Conservation (phyloP, 1,140 invertebrate genomes). For the Anastrepha ludens region DNA sequence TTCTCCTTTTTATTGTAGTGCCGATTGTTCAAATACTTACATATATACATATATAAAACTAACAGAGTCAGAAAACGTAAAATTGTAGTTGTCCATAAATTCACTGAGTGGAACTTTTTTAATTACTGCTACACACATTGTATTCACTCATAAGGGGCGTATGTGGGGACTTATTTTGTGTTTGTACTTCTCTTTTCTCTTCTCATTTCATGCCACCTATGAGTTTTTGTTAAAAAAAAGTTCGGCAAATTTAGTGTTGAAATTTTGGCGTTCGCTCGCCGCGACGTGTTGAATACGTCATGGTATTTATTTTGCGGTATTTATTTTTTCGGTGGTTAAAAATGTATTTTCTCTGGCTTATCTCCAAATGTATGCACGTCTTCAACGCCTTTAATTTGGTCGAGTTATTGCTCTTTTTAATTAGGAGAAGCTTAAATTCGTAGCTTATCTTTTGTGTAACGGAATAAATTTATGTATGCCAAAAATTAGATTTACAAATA, state of each 20-base stretch:
- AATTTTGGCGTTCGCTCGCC: neutral
- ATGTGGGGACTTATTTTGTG: neutral
- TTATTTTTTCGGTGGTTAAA: neutral
- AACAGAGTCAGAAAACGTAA: neutral
- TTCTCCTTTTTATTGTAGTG: neutral
- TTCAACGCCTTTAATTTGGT: neutral
- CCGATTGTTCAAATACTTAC: neutral
- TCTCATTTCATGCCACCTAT: neutral
- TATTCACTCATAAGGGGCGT: neutral
- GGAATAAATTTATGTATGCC: no score
- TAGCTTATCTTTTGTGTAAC: neutral
- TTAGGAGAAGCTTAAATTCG: neutral
- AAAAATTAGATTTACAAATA: no score
- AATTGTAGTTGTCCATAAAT: neutral
- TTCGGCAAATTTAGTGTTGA: neutral
- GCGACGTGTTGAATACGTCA: conserved; percentile 11
- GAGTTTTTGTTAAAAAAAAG: neutral
- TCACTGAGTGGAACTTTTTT: neutral
- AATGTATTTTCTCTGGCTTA: neutral
- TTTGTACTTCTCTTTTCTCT: neutral
- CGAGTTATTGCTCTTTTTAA: neutral
- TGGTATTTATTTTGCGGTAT: neutral
- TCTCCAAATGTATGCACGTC: neutral
- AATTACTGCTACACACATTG: neutral
- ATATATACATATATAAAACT: no score